A percentile compares a stretch with the other conserved stretches of the same genome.
Evolutionary conservation across 2,797 vertebrate species (phyloP).

Genomic region (Coreius guichenoti): DNA sequence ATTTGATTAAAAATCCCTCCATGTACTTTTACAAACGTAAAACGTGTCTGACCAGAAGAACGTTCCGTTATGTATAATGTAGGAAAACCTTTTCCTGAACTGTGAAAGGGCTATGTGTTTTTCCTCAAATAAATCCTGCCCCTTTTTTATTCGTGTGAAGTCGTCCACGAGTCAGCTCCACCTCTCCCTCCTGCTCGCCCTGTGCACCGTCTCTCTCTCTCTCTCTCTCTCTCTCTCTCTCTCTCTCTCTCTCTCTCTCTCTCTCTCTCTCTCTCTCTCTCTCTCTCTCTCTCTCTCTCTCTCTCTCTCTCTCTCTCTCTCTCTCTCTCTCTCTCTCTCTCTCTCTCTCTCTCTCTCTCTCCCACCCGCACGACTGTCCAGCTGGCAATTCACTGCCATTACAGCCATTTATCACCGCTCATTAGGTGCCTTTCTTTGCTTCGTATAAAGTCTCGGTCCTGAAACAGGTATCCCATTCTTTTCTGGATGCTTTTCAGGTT

Average conservation of each 20-base stretch:
- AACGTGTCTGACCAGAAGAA: conserved; percentile 9
- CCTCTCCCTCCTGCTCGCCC: conserved; percentile 57
- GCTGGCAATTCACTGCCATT: conserved; percentile 71
- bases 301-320: conserved; percentile 42
- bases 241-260: conserved; percentile 43
- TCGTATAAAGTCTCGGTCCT: conserved; percentile 23
- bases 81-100: conserved; percentile 58
- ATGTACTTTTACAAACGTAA: background rate
- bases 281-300: conserved; percentile 26
- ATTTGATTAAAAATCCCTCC: background rate
- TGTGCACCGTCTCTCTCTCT: conserved; percentile 18
- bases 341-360: conserved; percentile 7
- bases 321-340: background rate
- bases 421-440: conserved; percentile 11
- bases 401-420: conserved; percentile 60
- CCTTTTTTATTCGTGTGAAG: conserved; percentile 58
- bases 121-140: conserved; percentile 70
- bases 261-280: no score
- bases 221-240: conserved; percentile 47
- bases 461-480: conserved; percentile 46
- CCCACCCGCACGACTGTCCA: conserved; percentile 64
- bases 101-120: conserved; percentile 79
- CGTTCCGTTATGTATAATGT: conserved; percentile 51
- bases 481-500: conserved; percentile 33
- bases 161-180: conserved; percentile 64